These are phyloP conservation scores for Apogon talboti DNA, from an alignment of 2,797 vertebrate genomes.

Conservation along the genomic window DNA sequence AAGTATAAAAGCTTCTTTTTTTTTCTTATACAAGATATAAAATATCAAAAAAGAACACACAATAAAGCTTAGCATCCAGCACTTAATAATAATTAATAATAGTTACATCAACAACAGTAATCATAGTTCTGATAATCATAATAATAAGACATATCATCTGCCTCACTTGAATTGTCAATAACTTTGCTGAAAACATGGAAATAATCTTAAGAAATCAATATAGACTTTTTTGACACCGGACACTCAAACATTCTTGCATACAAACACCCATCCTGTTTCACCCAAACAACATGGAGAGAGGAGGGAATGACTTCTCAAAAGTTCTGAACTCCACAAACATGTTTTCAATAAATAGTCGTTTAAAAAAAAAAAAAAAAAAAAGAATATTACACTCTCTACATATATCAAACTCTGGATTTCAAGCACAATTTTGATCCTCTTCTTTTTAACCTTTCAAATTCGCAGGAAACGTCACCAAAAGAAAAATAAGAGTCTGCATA, in stretches of 20 bases:
- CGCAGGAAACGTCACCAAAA: slow-evolving; percentile 53
- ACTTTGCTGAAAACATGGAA: slow-evolving; percentile 74
- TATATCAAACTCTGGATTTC: slow-evolving; percentile 75
- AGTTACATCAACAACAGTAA: slow-evolving; percentile 80
- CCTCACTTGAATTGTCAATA: slow-evolving; percentile 74
- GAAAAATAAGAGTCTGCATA: slow-evolving; percentile 78
- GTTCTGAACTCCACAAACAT: slow-evolving; percentile 66
- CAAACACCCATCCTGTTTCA: slow-evolving; percentile 56
- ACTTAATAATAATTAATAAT: slow-evolving; percentile 80
- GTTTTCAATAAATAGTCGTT: slow-evolving; percentile 85
- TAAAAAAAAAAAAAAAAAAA: slow-evolving; percentile 71
- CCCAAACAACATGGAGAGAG: slow-evolving; percentile 23
- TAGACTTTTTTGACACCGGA: slow-evolving; percentile 63
- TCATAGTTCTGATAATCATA: slow-evolving; percentile 81
- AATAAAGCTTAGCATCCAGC: slow-evolving; percentile 85
- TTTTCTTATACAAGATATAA: slow-evolving; percentile 82
- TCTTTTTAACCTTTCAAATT: slow-evolving; percentile 69
- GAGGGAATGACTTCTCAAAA: slow-evolving; percentile 76
- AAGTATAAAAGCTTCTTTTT: slow-evolving; percentile 80
- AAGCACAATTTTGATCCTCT: slow-evolving; percentile 73
- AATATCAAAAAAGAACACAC: slow-evolving; percentile 79
- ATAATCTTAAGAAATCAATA: slow-evolving; percentile 76
- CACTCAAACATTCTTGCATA: slow-evolving; percentile 58
- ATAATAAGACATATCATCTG: slow-evolving; percentile 75
- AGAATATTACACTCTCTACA: slow-evolving; percentile 72